Conservation (phyloP, 1,140 invertebrate genomes). For the Pogonognathellus flavescens region DNA sequence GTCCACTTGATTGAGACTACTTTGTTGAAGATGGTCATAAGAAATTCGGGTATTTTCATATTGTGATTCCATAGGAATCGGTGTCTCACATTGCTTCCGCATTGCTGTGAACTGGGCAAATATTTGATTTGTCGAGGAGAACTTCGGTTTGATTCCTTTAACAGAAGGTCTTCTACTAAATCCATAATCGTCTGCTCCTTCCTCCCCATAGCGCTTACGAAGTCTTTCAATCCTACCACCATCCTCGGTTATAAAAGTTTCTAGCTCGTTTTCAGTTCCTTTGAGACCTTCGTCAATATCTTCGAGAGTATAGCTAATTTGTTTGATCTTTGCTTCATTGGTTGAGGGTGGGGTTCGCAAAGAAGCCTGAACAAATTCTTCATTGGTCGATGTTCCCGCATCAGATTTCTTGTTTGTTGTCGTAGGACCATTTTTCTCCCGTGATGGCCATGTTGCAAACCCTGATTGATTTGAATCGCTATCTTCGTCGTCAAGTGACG, state of each 20-base stretch:
- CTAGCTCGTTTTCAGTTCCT: constrained; percentile 63
- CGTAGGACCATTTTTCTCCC: constrained; percentile 63
- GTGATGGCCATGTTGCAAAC: constrained; percentile 67
- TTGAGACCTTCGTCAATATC: constrained; percentile 67
- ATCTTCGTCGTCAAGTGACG: constrained; percentile 64
- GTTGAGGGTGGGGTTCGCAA: constrained; percentile 56
- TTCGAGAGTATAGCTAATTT: constrained; percentile 65
- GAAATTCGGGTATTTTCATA: constrained; percentile 64
- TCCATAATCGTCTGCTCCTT: constrained; percentile 66
- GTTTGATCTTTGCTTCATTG: constrained; percentile 66
- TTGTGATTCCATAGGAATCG: constrained; percentile 59
- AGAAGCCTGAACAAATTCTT: constrained; percentile 64
- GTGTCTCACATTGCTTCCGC: constrained; percentile 56
- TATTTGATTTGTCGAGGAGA: constrained; percentile 66
- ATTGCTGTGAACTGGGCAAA: constrained; percentile 66
- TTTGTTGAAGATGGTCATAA: constrained; percentile 15
- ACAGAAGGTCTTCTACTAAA: constrained; percentile 66
- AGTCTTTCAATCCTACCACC: constrained; percentile 64
- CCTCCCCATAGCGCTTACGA: constrained; percentile 62
- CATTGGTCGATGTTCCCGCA: constrained; percentile 64
- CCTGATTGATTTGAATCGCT: constrained; percentile 61
- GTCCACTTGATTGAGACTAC: constrained; percentile 43
- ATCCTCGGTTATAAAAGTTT: constrained; percentile 64
- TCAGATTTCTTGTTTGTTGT: constrained; percentile 58
- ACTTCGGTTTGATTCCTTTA: constrained; percentile 67